Evolutionary conservation across 1,140 invertebrate genomes (phyloP).

Genomic region (Propsilocerus akamusi): DNA sequence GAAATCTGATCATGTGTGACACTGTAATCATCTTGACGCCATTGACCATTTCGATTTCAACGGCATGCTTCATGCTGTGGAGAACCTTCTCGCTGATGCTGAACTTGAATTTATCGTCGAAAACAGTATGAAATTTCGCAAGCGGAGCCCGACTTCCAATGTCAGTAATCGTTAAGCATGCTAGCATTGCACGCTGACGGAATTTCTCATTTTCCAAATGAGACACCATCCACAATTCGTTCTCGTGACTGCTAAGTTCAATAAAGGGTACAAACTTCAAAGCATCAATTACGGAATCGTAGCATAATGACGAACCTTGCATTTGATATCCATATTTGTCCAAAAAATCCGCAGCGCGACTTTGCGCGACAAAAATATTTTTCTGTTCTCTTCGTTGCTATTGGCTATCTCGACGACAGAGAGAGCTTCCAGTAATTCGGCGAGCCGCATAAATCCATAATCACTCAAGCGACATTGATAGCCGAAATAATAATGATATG

Average conservation of each 20-base stretch:
- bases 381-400: conserved; percentile 19
- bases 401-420: conserved; percentile 45
- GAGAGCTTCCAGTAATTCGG: conserved; percentile 83
- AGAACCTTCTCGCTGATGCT: conserved; percentile 12
- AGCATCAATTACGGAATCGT: conserved; percentile 13
- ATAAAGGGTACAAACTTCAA: conserved; percentile 19
- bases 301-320: conserved; percentile 15
- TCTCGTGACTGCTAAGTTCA: conserved; percentile 14
- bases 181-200: conserved; percentile 14
- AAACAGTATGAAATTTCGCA: conserved; percentile 13
- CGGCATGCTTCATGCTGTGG: conserved; percentile 17
- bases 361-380: conserved; percentile 16
- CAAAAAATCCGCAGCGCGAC: conserved; percentile 18
- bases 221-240: conserved; percentile 16
- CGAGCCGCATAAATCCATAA: conserved; percentile 83
- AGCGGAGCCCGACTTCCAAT: conserved; percentile 4
- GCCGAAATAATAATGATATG: conserved; percentile 90
- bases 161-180: conserved; percentile 13
- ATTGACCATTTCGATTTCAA: conserved; percentile 13
- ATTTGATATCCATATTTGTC: conserved; percentile 23
- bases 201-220: conserved; percentile 17
- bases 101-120: conserved; percentile 13
- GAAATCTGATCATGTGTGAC: conserved; percentile 16
- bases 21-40: conserved; percentile 12
- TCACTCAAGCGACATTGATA: conserved; percentile 82